A percentile compares a stretch with the other conserved stretches of the same genome.
phyloP scores from a whole-genome alignment of 2,888 invertebrate species.

The Eupeodes luniger region DNA sequence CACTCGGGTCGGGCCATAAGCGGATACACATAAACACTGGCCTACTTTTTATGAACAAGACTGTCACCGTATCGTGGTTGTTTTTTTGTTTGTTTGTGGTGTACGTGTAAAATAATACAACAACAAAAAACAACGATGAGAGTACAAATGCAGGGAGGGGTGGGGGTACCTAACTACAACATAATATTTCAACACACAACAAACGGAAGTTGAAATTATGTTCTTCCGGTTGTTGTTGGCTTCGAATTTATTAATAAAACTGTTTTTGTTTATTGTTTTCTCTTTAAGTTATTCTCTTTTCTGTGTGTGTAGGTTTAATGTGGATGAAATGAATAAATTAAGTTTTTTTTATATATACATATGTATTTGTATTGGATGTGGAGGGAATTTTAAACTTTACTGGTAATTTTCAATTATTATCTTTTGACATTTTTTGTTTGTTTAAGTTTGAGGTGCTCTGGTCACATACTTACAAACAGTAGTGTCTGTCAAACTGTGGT shows the following conservation, averaged over 20 bases:
- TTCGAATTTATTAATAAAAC: conserved; percentile 31
- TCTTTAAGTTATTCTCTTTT: conserved; percentile 1
- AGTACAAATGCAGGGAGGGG: not conserved
- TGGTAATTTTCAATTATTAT: not conserved
- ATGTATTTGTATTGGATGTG: too few relatives aligned
- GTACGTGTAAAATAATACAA: not conserved
- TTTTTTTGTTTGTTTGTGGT: conserved; percentile 15
- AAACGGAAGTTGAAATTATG: conserved; percentile 70
- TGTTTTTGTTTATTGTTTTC: conserved; percentile 2
- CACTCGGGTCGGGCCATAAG: conserved; percentile 65
- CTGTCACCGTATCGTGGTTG: conserved; percentile 8
- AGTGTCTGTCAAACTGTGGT: not conserved
- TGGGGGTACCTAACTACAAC: not conserved
- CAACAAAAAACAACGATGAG: not conserved
- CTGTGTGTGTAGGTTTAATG: not conserved
- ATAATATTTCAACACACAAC: conserved; percentile 35
- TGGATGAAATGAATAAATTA: not conserved
- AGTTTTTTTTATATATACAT: too few relatives aligned
- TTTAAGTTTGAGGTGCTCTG: not conserved
- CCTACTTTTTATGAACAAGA: conserved; percentile 61
- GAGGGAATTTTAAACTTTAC: not conserved
- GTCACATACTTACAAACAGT: not conserved
- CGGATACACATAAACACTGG: conserved; percentile 57
- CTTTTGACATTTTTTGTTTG: not conserved
- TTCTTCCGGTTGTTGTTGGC: conserved; percentile 64